Conservation (phyloP, 2,113 vertebrate species). For the Datnioides undecimradiatus region DNA sequence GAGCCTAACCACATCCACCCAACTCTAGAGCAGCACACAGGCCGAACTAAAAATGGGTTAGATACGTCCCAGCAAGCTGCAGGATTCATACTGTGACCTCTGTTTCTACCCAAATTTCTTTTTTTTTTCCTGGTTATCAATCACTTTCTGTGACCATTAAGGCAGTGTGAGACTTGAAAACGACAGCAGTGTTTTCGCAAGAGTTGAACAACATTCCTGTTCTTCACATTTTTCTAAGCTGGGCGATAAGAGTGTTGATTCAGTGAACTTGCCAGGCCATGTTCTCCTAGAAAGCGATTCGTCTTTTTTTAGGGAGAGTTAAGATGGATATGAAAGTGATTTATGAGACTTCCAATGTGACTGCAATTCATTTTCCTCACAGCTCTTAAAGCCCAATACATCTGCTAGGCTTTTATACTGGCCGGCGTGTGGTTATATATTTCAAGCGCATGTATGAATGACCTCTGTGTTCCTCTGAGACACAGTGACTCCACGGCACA, state of each 20-base stretch:
- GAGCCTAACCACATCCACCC: background rate
- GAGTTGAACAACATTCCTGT: constrained; percentile 24
- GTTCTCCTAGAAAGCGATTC: constrained; percentile 14
- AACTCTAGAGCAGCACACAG: background rate
- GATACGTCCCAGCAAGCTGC: background rate
- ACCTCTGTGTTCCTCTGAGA: constrained; percentile 6
- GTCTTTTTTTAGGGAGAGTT: background rate
- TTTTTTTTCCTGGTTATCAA: background rate
- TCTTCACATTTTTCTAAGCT: background rate
- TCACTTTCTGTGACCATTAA: background rate
- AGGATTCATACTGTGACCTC: background rate
- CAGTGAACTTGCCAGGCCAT: constrained; percentile 10
- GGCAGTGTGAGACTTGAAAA: background rate
- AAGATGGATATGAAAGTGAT: background rate
- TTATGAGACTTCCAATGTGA: background rate
- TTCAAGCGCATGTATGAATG: constrained; percentile 4
- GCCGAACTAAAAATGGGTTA: background rate
- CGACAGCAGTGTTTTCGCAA: constrained; percentile 10
- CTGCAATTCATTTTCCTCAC: background rate
- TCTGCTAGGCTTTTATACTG: background rate
- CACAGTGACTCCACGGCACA: background rate
- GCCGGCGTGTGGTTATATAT: background rate
- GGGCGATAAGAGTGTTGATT: constrained; percentile 28
- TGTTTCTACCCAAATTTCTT: background rate
- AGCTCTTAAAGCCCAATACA: background rate